Evolutionary conservation across 1,140 invertebrate genomes (phyloP).

Genomic region (Drosophila hydei): DNA sequence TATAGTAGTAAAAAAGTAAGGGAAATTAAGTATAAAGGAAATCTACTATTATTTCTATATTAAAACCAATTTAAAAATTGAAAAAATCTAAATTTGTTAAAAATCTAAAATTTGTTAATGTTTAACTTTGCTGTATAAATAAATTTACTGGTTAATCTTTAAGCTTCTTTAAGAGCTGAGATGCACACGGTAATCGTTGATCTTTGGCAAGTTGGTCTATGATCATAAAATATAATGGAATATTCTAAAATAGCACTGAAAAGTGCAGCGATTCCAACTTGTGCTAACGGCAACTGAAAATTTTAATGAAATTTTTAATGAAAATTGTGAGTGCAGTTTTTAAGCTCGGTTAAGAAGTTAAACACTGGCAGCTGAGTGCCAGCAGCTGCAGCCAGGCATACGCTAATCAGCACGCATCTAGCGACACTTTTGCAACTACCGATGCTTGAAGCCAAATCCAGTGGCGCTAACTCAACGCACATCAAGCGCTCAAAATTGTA

Average conservation of each 20-base stretch:
- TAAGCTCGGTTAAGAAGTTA: slow-evolving; percentile 9
- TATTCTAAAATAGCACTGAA: background rate
- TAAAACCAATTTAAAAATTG: too few species aligned
- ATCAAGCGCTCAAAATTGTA: slow-evolving; percentile 57
- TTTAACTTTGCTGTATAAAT: too few species aligned
- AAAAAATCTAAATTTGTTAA: too few species aligned
- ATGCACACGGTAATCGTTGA: background rate
- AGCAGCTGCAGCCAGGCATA: slow-evolving; percentile 23
- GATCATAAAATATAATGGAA: background rate
- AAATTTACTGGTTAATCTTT: too few species aligned
- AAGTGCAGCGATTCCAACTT: background rate
- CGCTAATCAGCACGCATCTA: slow-evolving; percentile 58
- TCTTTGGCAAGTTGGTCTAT: background rate
- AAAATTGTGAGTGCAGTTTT: background rate
- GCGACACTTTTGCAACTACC: slow-evolving; percentile 8
- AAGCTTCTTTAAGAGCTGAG: background rate
- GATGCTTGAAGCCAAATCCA: slow-evolving; percentile 29
- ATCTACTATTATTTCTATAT: too few species aligned
- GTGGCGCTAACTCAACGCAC: too few species aligned
- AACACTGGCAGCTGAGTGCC: slow-evolving; percentile 3
- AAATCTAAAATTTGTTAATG: too few species aligned
- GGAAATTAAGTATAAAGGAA: too few species aligned
- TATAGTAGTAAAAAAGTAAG: too few species aligned
- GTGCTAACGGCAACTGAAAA: background rate
- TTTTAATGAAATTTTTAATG: slow-evolving; percentile 5